phyloP scores from a whole-genome alignment of 2,113 vertebrate species.

The Phrynosoma blainvillii region DNA sequence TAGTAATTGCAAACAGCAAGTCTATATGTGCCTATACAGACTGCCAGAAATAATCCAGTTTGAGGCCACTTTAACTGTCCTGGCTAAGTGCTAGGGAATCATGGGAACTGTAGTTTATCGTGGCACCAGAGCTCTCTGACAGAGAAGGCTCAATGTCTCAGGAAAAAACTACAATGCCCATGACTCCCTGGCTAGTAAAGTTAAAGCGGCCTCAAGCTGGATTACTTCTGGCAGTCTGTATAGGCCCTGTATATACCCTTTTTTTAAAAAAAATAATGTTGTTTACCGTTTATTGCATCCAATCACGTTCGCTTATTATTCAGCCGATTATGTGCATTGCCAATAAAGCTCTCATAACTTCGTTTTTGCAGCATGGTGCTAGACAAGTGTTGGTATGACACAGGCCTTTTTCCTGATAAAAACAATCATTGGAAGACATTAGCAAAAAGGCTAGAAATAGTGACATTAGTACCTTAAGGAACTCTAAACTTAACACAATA shows the following conservation, averaged over 20 bases:
- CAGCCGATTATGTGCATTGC: slow-evolving; percentile 80
- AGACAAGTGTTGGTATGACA: slow-evolving; percentile 81
- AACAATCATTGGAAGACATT: slow-evolving; percentile 4
- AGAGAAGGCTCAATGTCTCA: too few relatives aligned
- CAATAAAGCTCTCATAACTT: slow-evolving; percentile 74
- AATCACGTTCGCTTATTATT: slow-evolving; percentile 86
- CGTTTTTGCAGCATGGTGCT: slow-evolving; percentile 81
- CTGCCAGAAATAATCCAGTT: too few relatives aligned
- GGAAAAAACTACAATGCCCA: too few relatives aligned
- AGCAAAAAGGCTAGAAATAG: slow-evolving; percentile 7
- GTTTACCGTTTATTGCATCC: slow-evolving; percentile 66
- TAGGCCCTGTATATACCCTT: neutral
- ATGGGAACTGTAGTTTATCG: too few relatives aligned
- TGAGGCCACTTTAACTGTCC: too few relatives aligned
- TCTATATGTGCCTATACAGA: neutral
- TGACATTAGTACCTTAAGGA: neutral
- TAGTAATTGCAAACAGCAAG: neutral
- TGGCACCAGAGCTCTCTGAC: too few relatives aligned
- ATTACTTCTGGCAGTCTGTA: too few relatives aligned
- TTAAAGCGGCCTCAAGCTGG: too few relatives aligned
- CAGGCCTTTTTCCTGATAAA: slow-evolving; percentile 81
- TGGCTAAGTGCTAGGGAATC: too few relatives aligned
- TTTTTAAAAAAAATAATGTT: slow-evolving; percentile 5
- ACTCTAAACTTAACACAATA: neutral
- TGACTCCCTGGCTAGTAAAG: too few relatives aligned